A percentile compares a stretch with the other conserved stretches of the same genome.
Conservation (phyloP, 2,888 invertebrate species). For the Adela reaumurella region DNA sequence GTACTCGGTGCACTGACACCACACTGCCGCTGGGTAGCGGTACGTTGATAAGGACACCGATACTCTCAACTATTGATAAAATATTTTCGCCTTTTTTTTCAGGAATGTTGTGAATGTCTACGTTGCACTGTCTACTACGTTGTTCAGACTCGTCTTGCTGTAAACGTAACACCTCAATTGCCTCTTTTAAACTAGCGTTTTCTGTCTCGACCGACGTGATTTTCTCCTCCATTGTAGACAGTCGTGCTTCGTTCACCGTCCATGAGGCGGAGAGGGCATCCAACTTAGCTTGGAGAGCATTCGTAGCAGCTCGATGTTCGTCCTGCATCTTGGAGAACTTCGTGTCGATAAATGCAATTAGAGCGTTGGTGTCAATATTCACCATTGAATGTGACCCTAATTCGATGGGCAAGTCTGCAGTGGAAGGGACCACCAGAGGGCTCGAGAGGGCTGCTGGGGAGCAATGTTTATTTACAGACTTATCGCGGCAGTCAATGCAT, state of each 20-base stretch:
- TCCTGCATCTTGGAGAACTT: background rate
- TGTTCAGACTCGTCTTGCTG: slow-evolving; percentile 4
- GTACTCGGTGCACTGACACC: slow-evolving; percentile 4
- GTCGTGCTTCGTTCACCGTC: too few relatives aligned
- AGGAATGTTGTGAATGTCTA: slow-evolving; percentile 9
- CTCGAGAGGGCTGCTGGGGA: background rate
- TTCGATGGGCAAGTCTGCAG: background rate
- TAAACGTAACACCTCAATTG: background rate
- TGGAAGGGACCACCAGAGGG: background rate
- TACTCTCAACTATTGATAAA: background rate
- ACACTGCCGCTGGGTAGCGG: background rate
- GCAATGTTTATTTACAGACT: background rate
- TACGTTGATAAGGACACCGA: slow-evolving; percentile 4
- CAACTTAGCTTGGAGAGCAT: background rate
- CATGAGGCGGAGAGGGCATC: background rate
- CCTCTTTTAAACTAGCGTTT: background rate
- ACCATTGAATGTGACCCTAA: background rate
- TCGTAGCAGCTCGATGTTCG: background rate
- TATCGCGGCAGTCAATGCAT: background rate
- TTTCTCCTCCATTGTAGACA: background rate
- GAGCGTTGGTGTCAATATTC: background rate
- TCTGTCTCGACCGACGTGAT: background rate
- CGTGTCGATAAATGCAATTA: background rate
- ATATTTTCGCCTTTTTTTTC: slow-evolving; percentile 7
- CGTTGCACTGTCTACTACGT: slow-evolving; percentile 3